Base-by-base conservation (phyloP, 2,113 vertebrate genomes). In the Notarius lentiginosus region DNA sequence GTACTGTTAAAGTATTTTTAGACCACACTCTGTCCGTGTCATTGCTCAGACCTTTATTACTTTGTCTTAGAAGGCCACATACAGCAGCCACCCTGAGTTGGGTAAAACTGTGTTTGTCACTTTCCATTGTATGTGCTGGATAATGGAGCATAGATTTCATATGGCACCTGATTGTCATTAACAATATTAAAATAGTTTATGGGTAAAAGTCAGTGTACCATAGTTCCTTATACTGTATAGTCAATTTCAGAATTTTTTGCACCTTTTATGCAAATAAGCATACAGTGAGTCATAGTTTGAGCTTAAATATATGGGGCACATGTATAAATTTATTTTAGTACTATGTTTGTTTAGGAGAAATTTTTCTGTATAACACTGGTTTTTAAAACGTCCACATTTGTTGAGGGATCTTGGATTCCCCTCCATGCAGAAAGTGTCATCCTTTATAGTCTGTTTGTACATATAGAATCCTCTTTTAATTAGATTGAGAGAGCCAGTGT, bases 1-100 rank as follows among this genome's bases (percentile, higher is more conserved):
- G 5, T 58, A 15, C 47, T 30, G 8, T 7, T 65, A 41, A 60
- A 41, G 56, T 88, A 82, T 88, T 85, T 85, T 85, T 85, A 82
- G 83, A 65, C 66, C 8, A 11, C 27, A 76, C 34, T 24, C 30
- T 58, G 51, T 47, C 70, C 82, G 18, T 79, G 65, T 85, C 70
- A 68, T 72, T 86, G 76, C 79, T 68, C 82, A 56, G 58, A 86
- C 77, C 27, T 83, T 84, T 79, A 55, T 79, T 65, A 20, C 5
- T 24, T 79, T 41, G 24, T 34, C 30, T 81, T 61, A 61, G 58
- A 81, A 81, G 56, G 56, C 56, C 20, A 81, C 9, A 81, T 61
- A 22, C 22, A 47, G 56, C 5, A 81, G 27, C 27, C 55, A 58
- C 53, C 27, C 17, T 10, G 77, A 79, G 49, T 2, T 17, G 75